Base-by-base conservation (phyloP, 2,888 invertebrate genomes). In the Catotricha subobsoleta region DNA sequence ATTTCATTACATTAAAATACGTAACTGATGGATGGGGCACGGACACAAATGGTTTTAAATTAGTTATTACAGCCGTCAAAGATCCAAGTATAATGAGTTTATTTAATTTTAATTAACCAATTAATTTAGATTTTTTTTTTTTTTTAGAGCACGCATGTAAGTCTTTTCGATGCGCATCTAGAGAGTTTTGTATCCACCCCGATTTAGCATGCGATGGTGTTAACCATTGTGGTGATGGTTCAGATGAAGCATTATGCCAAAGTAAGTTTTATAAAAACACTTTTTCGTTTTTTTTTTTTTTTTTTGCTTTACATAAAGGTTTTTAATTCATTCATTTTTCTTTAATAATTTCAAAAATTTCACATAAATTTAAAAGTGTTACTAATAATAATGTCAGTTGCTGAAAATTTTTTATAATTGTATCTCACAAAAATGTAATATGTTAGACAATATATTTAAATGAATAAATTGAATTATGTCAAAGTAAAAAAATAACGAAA, bases 1-100 rank as follows among this genome's bases (percentile, higher is more conserved):
- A 90, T 71, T 88, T 86, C 67, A 86, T 91, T 57, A 91, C 90
- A 41, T 72, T 91, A 52, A 87, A 84, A 65, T 91, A 90, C 69
- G 82, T 86, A 57, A 90, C 91, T 40, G 90, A 91, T 66, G 77
- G 76, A 57, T 90, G 88, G 86, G 90, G 88, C 48, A 87, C 87
- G 46, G 82, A 83, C 61, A 75, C 80, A 54, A 88, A 90, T 65
- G 88, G 90, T 54, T 91, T 91, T 71, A 81, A 81, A 55, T 75
- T 91, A 57, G 80, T 91, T 65, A 86, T 91, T 69, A 91, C 91
- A 48, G 86, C 88, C 52, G 84, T 90, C 58, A 91, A 90, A 64
- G 88, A 88, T 72, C 81, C 83, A 56, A 83, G 87, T 88, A 66
- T n/a, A 83, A 84, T 80, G 18, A 9, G n/a, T 12, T 15, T 33